Base-by-base conservation (phyloP, 2,888 invertebrate species). In the Caenorhabditis panamensis region DNA sequence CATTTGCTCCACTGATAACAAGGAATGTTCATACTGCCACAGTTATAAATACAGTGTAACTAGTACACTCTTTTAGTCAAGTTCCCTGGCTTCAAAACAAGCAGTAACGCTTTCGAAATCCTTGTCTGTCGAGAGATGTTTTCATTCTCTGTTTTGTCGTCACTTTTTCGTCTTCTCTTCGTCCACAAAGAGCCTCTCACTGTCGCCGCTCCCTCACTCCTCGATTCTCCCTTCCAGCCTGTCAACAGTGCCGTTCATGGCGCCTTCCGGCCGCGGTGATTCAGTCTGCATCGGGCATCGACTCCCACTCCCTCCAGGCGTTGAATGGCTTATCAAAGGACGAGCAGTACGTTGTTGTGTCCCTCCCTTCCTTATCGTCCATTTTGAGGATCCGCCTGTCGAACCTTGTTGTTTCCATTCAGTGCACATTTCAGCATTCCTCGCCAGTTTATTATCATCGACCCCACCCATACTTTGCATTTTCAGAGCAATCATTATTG, bases 401-500 rank as follows among this genome's bases (percentile, higher is more conserved):
- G 62, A 63, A 63, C 58, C 41, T 59, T 59, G 59, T 59, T 59
- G 59, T 51, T 51, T 26, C 54, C 31, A 18, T 13, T 20, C 31
- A 9, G 47, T 18, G 8, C n/a, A 31, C 63, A 18, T 20, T 28
- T 54, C 28, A 22, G 36, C 71, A 71, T 71, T 63, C 73, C 63
- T 31, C 36, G 6, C 41, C 63, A 58, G 56, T 72, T 72, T 72
- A 72, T 73, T 73, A 59, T 64, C 66, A 62, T 64, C 58, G 11
- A 58, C 73, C 63, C 73, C 73, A 73, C 73, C 73, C 73, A 73
- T 66, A 59, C 68, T 49, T 59, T 68, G 64, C 64, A 73, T 73
- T 73, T 73, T 73, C 73, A 64, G 73, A 75, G 75, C 66, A 59
- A 75, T 67, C 76, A 77, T 72, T 76, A 59, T 82, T 76, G 82